A percentile compares a stretch with the other conserved stretches of the same genome.
phyloP scores from a whole-genome alignment of 1,140 invertebrate genomes.

The Magallana gigas region DNA sequence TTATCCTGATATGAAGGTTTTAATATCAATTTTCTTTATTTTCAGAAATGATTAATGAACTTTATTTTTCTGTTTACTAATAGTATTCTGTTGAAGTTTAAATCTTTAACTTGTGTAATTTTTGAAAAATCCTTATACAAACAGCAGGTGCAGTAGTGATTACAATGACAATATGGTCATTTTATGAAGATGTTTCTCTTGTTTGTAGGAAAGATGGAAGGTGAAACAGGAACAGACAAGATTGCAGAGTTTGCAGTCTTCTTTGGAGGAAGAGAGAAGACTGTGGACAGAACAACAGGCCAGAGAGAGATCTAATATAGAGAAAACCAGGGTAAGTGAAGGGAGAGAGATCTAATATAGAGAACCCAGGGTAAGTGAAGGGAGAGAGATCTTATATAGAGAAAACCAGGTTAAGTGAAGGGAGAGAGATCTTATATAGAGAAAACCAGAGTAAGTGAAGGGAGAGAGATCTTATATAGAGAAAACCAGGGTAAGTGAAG shows the following conservation, averaged over 20 bases:
- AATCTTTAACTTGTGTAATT: no score
- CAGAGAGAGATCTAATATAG: slow-evolving; percentile 71
- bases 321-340: slow-evolving; percentile 74
- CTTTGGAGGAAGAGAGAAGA: slow-evolving; percentile 73
- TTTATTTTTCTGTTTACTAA: no score
- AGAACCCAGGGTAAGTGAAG: slow-evolving; percentile 69
- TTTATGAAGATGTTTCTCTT: background rate
- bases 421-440: slow-evolving; percentile 72
- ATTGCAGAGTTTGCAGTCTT: slow-evolving; percentile 67
- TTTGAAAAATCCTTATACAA: no score
- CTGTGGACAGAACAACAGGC: slow-evolving; percentile 73
- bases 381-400: slow-evolving; percentile 72
- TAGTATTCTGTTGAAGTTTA: no score
- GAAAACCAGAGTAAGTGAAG: slow-evolving; percentile 69
- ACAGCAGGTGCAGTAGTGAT: no score
- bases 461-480: no score
- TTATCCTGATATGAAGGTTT: no score
- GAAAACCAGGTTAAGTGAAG: slow-evolving; percentile 69
- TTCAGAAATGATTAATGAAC: no score
- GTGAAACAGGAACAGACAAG: slow-evolving; percentile 75
- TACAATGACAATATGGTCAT: background rate
- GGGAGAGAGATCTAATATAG: no score
- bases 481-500: no score
- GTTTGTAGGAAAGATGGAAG: slow-evolving; percentile 75
- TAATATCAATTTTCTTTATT: no score